phyloP scores from a whole-genome alignment of 1,140 invertebrate species.

The Lasaia peninsularis region DNA sequence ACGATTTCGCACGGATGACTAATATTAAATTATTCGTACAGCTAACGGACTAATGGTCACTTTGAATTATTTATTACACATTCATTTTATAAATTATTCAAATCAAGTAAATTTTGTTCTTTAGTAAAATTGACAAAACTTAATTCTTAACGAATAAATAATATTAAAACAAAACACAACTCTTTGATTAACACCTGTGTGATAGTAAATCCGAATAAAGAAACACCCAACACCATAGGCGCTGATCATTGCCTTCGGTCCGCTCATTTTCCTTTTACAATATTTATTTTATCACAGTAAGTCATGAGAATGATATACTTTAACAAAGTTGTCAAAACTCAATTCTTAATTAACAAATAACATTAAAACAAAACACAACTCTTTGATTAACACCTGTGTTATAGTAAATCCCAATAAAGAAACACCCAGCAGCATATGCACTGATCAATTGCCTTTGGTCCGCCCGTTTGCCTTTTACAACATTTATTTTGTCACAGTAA shows the following conservation, averaged over 20 bases:
- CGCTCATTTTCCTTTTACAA: slow-evolving; percentile 41
- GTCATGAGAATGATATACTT: no score
- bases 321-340: no score
- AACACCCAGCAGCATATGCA: slow-evolving; percentile 20
- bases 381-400: not conserved
- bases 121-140: no score
- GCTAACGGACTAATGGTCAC: no score
- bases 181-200: not conserved
- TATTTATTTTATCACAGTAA: slow-evolving; percentile 42
- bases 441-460: slow-evolving; percentile 37
- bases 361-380: not conserved
- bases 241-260: slow-evolving; percentile 37
- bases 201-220: not conserved
- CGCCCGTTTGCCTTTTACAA: slow-evolving; percentile 41
- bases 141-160: not conserved
- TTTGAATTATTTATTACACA: no score
- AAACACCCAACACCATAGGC: slow-evolving; percentile 21
- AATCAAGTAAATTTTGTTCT: no score
- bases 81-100: no score
- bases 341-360: not conserved
- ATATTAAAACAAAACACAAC: not conserved
- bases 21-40: no score
- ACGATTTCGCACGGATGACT: no score
- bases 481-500: slow-evolving; percentile 27
- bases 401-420: not conserved